A percentile compares a stretch with the other conserved stretches of the same genome.
Conservation (phyloP, 2,888 invertebrate species). For the Drosophila algonquin region DNA sequence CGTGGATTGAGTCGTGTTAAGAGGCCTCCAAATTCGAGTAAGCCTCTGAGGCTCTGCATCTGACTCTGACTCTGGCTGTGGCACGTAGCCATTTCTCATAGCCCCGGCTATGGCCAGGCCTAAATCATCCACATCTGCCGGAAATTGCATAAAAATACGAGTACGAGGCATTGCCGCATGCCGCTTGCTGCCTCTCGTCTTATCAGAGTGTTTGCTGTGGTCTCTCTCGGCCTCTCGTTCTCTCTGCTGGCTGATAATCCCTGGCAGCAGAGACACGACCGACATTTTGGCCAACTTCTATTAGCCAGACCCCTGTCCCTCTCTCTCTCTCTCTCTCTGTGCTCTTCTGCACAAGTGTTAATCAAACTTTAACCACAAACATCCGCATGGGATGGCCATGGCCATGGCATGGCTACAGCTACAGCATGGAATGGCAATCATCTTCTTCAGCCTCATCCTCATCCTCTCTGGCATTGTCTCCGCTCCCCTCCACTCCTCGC, state of each 20-base stretch:
- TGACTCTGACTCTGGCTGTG: background rate
- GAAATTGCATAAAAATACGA: conserved; percentile 71
- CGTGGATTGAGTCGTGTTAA: conserved; percentile 14
- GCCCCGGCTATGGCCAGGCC: conserved; percentile 45
- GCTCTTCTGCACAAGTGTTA: conserved; percentile 50
- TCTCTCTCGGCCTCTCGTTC: conserved; percentile 9
- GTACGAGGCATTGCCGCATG: conserved; percentile 25
- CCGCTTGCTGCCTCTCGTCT: conserved; percentile 15
- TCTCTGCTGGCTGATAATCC: conserved; percentile 65
- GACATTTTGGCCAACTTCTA: conserved; percentile 70
- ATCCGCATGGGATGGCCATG: conserved; percentile 38
- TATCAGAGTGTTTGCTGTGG: conserved; percentile 27
- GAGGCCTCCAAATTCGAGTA: background rate
- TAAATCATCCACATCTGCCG: conserved; percentile 79
- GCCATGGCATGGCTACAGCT: conserved; percentile 38
- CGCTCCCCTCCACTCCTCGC: conserved; percentile 5
- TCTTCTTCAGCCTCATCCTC: conserved; percentile 49
- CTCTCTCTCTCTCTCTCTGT: background rate
- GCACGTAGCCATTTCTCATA: conserved; percentile 74
- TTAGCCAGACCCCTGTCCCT: conserved; percentile 34
- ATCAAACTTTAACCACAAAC: conserved; percentile 61
- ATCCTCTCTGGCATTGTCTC: conserved; percentile 63
- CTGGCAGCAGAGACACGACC: conserved; percentile 64
- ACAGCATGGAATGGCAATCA: conserved; percentile 49
- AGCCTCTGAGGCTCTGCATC: conserved; percentile 11